Base-by-base conservation (phyloP, 1,140 invertebrate genomes). In the Drosophila ananassae region DNA sequence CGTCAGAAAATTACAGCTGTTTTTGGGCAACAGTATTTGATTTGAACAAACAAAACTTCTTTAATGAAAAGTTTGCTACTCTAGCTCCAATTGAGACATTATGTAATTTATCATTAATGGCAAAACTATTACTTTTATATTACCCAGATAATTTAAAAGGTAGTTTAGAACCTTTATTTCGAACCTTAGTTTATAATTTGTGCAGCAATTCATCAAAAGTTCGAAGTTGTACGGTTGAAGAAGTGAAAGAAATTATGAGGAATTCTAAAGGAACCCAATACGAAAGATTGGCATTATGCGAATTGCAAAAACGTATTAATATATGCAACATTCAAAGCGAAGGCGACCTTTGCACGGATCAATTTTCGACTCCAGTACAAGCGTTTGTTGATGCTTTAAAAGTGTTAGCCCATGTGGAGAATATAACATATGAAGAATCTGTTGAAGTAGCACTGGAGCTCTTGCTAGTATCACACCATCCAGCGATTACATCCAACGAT, bases 21-120 rank as follows among this genome's bases (percentile, higher is more conserved):
- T 92, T 97, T 60, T 97, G 96, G 96, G 94, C 93, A 51, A 92
- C 95, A 10, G 92, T 97, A 8, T 82, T 94, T 22, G 95, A 96
- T 91, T 92, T 95, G 71, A 95, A 96, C 21, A 97, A 97, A 82
- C 95, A 96, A 75, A 92, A 95, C 50, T 97, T 97, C 90, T 94
- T 97, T 41, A 95, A 95, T 48, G 97, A 98, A 72, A 97, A 97
- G 77, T 96, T 97, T 90, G 92, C 98, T 28, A 84, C 94, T 9
- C 93, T 94, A 17, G 95, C 95, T 44, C 91, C 93, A n/a, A 94
- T 96, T 73, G 96, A 97, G 92, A 94, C 93, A 41, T 90, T 95
- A 12, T 93, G 94, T 54, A 93, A 94, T 63, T 91, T 95, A 6
- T 93, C 96, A 51, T 90, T 94, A 28, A 91, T 97, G 12, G 94